Conservation (phyloP, 1,140 invertebrate species). For the Drosophila insularis region DNA sequence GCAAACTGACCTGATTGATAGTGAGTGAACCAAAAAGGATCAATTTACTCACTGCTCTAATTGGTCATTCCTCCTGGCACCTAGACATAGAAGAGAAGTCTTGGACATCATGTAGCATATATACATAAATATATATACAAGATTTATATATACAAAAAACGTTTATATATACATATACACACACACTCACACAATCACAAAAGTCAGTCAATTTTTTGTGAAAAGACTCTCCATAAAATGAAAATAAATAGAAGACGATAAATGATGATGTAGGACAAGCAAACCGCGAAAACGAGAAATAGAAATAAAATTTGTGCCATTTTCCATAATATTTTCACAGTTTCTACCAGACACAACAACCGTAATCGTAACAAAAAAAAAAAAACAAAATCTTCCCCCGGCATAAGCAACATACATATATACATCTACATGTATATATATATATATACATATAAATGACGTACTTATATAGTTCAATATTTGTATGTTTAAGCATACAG, state of each 20-base stretch:
- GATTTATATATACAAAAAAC: slow-evolving; percentile 66
- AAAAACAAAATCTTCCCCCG: slow-evolving; percentile 61
- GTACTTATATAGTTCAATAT: slow-evolving; percentile 80
- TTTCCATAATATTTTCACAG: slow-evolving; percentile 29
- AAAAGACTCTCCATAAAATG: slow-evolving; percentile 1
- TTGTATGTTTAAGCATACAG: slow-evolving; percentile 74
- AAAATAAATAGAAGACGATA: slow-evolving; percentile 29
- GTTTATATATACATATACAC: slow-evolving; percentile 49
- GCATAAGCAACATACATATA: slow-evolving; percentile 59
- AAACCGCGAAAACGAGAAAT: background rate
- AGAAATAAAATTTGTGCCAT: background rate
- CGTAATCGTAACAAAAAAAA: background rate
- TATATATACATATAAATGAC: slow-evolving; percentile 29
- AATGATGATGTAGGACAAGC: slow-evolving; percentile 18
- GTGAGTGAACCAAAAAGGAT: slow-evolving; percentile 3
- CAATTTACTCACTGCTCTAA: slow-evolving; percentile 15
- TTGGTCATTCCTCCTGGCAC: slow-evolving; percentile 42
- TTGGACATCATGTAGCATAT: slow-evolving; percentile 64
- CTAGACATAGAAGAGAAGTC: slow-evolving; percentile 51
- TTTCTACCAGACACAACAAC: slow-evolving; percentile 15
- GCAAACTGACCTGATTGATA: slow-evolving; percentile 2
- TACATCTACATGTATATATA: slow-evolving; percentile 20
- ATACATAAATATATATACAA: slow-evolving; percentile 64
- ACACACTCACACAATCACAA: slow-evolving; percentile 14
- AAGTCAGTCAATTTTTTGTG: slow-evolving; percentile 43